Percentiles rank a stretch among this genome's conserved stretches.
phyloP scores from a whole-genome alignment of 2,888 invertebrate genomes.

The Labia minor region DNA sequence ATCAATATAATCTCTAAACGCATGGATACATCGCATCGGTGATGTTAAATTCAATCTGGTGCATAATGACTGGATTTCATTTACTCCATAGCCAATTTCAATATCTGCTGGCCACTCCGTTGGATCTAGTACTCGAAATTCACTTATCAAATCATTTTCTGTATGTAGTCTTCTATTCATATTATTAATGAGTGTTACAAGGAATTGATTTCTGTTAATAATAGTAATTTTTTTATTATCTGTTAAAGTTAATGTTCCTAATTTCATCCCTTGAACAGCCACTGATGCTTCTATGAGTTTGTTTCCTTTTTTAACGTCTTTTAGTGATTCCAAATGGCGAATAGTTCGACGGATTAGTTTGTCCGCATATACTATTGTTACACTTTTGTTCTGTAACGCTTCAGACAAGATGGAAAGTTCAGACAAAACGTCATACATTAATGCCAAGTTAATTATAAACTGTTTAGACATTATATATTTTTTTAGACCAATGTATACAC shows the following conservation, averaged over 20 bases:
- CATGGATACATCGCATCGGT: background rate
- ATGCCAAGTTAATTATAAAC: too few relatives aligned
- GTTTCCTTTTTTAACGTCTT: slow-evolving; percentile 13
- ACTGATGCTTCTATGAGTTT: slow-evolving; percentile 5
- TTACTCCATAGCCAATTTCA: slow-evolving; percentile 1
- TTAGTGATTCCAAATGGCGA: slow-evolving; percentile 7
- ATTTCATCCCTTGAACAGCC: slow-evolving; percentile 4
- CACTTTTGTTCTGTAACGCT: too few relatives aligned
- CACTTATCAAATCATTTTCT: background rate
- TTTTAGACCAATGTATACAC: too few relatives aligned
- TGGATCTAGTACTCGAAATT: background rate
- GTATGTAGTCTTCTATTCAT: background rate
- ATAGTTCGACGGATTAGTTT: slow-evolving; percentile 13
- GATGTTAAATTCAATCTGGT: background rate
- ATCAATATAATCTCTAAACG: background rate
- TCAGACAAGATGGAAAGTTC: too few relatives aligned
- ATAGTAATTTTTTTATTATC: slow-evolving; percentile 13
- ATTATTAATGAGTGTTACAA: slow-evolving; percentile 1
- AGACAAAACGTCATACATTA: too few relatives aligned
- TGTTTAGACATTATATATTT: too few relatives aligned
- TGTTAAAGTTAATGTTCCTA: slow-evolving; percentile 13
- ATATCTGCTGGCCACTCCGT: background rate
- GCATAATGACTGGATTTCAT: background rate
- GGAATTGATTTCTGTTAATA: slow-evolving; percentile 13
- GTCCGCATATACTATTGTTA: background rate